phyloP scores from a whole-genome alignment of 2,888 invertebrate genomes.

The Slavum lentiscoides region DNA sequence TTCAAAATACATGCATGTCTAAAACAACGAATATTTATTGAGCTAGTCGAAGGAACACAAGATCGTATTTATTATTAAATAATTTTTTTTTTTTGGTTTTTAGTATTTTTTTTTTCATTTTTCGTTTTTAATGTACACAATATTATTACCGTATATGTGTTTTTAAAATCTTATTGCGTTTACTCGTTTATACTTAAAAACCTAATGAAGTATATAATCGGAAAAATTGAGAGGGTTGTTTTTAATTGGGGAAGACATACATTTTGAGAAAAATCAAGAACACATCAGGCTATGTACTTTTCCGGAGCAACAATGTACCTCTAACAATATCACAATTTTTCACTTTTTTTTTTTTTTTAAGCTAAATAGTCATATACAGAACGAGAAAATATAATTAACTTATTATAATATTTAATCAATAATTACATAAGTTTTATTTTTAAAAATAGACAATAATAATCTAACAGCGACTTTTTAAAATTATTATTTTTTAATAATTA shows the following conservation, averaged over 20 bases:
- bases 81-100: constrained; percentile 14
- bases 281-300: constrained; percentile 51
- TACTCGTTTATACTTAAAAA: constrained; percentile 25
- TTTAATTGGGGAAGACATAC: constrained; percentile 48
- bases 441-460: constrained; percentile 48
- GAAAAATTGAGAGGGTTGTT: constrained; percentile 13
- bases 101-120: background rate
- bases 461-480: constrained; percentile 39
- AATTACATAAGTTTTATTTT: constrained; percentile 41
- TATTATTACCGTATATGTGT: background rate
- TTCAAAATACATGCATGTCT: constrained; percentile 22
- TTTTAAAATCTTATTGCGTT: constrained; percentile 28
- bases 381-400: constrained; percentile 33
- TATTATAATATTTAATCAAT: constrained; percentile 18
- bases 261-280: constrained; percentile 51
- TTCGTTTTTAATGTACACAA: background rate
- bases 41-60: constrained; percentile 48
- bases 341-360: constrained; percentile 33
- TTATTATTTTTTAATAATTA: constrained; percentile 29
- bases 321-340: constrained; percentile 51
- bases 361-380: constrained; percentile 48
- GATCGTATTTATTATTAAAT: constrained; percentile 25
- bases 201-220: constrained; percentile 37
- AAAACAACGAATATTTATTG: constrained; percentile 45
- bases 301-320: constrained; percentile 44